Conservation (phyloP, 1,140 invertebrate genomes). For the Drosophila tropicalis region DNA sequence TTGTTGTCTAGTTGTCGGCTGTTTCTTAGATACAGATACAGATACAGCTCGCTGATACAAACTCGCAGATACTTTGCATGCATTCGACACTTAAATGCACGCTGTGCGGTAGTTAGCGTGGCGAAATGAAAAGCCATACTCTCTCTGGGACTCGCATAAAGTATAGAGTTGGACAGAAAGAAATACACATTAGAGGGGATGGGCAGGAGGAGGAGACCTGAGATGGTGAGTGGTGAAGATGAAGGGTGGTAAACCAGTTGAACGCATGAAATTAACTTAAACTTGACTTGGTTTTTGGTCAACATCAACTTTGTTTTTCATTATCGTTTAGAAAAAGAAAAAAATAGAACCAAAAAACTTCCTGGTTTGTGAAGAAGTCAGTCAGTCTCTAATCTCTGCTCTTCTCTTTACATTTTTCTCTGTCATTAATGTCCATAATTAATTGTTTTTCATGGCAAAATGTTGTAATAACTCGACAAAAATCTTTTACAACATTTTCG, state of each 20-base stretch:
- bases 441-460: slow-evolving; percentile 40
- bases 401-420: not conserved
- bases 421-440: slow-evolving; percentile 8
- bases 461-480: slow-evolving; percentile 32
- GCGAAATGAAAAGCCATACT: slow-evolving; percentile 69
- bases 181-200: too few relatives aligned
- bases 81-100: slow-evolving; percentile 70
- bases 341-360: slow-evolving; percentile 35
- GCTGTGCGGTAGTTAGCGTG: slow-evolving; percentile 77
- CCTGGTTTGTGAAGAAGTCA: slow-evolving; percentile 34
- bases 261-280: slow-evolving; percentile 73
- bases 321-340: slow-evolving; percentile 9
- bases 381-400: not conserved
- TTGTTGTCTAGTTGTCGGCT: slow-evolving; percentile 13
- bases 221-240: not conserved
- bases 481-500: slow-evolving; percentile 31
- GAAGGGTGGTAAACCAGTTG: slow-evolving; percentile 59
- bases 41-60: slow-evolving; percentile 44
- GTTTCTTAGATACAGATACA: slow-evolving; percentile 41
- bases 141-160: slow-evolving; percentile 67
- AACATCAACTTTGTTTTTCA: slow-evolving; percentile 31
- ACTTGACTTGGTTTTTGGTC: slow-evolving; percentile 50
- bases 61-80: slow-evolving; percentile 32
- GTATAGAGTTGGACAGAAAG: slow-evolving; percentile 52
- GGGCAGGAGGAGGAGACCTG: not conserved